phyloP scores from a whole-genome alignment of 2,797 vertebrate genomes.

The Erethizon dorsatum region DNA sequence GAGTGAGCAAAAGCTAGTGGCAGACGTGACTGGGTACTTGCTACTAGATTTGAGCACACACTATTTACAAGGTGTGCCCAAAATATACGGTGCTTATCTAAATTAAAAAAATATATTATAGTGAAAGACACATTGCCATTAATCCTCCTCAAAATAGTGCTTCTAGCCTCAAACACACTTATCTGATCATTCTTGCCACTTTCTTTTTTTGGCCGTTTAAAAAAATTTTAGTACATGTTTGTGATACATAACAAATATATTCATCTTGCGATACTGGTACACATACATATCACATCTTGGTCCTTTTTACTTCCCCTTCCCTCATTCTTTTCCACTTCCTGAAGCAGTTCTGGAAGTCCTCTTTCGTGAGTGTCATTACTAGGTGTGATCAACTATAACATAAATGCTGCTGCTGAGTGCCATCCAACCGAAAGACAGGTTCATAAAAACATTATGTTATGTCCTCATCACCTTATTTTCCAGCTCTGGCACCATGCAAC shows the following conservation, averaged over 20 bases:
- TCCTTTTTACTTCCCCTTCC: background rate
- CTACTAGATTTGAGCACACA: background rate
- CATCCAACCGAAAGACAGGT: background rate
- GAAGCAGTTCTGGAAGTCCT: background rate
- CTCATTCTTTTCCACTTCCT: background rate
- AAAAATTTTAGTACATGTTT: background rate
- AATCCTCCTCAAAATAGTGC: background rate
- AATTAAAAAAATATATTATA: background rate
- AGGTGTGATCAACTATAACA: background rate
- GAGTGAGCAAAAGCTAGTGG: rapidly evolving
- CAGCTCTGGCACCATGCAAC: background rate
- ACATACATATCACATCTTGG: background rate
- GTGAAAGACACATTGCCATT: background rate
- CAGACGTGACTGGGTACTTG: background rate
- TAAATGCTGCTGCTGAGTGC: background rate
- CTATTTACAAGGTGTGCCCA: too few relatives aligned
- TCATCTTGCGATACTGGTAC: background rate
- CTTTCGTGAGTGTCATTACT: background rate
- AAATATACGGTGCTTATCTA: background rate
- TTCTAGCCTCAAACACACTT: background rate
- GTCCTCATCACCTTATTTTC: background rate
- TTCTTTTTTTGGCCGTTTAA: background rate
- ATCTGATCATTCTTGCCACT: background rate
- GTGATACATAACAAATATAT: background rate
- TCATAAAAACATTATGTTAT: background rate